Evolutionary conservation across 2,888 invertebrate genomes (phyloP), one percentile per base, ranked within the genome.

Genomic region (Papilio protenor): DNA sequence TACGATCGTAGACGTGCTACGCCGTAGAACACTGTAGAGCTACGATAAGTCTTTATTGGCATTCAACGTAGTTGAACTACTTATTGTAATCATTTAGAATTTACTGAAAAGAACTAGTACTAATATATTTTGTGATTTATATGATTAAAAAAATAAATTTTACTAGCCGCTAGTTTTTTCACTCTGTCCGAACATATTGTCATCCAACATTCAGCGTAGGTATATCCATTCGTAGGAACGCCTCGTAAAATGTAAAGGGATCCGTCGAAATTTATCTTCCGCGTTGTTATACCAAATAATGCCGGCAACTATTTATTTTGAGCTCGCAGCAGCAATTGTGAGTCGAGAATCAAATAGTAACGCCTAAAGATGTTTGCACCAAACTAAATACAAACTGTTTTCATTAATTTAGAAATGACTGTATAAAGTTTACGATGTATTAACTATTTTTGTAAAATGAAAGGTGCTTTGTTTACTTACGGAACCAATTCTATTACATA

Each of bases 221-320:
- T 59, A 70, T 70, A 73, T 77, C 47, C 74, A 52, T 78, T 61
- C 71, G 52, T 64, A 75, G 71, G 75, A 64, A 64, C 73, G 76
- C 76, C 82, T 73, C 77, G 61, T 79, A 59, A 70, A 88, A 85
- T 86, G 89, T 89, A 87, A 90, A 88, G 88, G 89, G 88, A 88
- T 87, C 87, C 87, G 80, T 82, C 86, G 82, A 88, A 90, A 90
- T 91, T 89, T 90, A 90, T 90, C 90, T 90, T 89, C 85, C 84
- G 85, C 86, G 81, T 87, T 89, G 90, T 89, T 90, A 89, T 88
- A 89, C 89, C 89, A 90, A 88, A 89, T 91, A 91, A 91, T 90
- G 87, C 89, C 86, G 83, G 87, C 86, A 88, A 89, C 89, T 91
- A 90, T 90, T 91, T 87, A 86, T 87, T 86, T 85, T 82, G 81